These are phyloP conservation scores for Sebastolobus altivelis DNA, from an alignment of 2,797 vertebrate genomes.

Conservation along the genomic window DNA sequence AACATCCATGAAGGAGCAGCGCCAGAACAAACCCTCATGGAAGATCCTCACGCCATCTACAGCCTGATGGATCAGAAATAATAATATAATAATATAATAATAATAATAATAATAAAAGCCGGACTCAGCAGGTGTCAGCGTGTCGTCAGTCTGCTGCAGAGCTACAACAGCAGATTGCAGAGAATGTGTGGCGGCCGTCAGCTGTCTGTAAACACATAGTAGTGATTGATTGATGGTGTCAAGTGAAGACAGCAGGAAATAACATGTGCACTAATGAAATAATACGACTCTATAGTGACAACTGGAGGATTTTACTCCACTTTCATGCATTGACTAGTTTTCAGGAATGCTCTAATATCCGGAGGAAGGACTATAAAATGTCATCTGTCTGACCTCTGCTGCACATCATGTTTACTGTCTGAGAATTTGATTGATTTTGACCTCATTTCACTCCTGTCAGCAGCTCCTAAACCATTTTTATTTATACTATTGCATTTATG, in stretches of 20 bases:
- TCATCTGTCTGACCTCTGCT: too few species aligned
- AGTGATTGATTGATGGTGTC: conserved; percentile 6
- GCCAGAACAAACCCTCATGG: conserved; percentile 70
- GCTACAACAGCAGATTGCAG: conserved; percentile 9
- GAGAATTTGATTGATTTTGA: too few species aligned
- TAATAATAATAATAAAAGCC: not conserved
- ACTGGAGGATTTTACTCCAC: not conserved
- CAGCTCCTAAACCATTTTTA: too few species aligned
- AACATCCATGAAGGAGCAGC: conserved; percentile 39
- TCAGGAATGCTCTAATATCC: not conserved
- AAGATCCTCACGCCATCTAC: conserved; percentile 19
- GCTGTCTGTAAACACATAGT: not conserved
- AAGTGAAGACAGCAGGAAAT: not conserved
- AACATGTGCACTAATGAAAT: not conserved
- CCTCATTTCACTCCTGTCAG: too few species aligned
- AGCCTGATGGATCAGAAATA: not conserved
- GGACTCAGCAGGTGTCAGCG: not conserved
- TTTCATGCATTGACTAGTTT: not conserved
- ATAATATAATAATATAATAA: not conserved
- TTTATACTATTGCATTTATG: too few species aligned
- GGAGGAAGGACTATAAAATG: not conserved
- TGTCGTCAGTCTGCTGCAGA: not conserved
- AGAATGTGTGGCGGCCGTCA: not conserved
- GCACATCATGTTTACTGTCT: accelerated
- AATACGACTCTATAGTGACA: not conserved